Base-by-base conservation (phyloP, 2,888 invertebrate genomes). In the Drosophila paranaensis region DNA sequence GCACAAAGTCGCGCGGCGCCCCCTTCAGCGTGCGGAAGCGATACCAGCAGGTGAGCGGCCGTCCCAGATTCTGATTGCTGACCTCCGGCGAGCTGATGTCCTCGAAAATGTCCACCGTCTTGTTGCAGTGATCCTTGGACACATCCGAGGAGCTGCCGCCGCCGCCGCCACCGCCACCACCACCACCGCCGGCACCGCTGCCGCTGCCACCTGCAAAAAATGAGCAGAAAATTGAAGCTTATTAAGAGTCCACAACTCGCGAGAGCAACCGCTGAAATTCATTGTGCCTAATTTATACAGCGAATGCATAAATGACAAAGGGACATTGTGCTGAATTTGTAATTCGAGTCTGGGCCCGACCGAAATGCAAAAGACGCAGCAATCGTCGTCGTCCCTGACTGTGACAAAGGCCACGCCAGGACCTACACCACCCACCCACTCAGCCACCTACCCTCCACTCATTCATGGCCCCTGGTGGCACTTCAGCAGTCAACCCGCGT, bases 51-150 rank as follows among this genome's bases (percentile, higher is more conserved):
- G 97, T 97, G 92, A 98, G 94, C 5, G 97, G 97, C 81, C 96
- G 95, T 8, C 97, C 97, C 89, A 96, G 95, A 92, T 96, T 97
- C 79, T 96, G 95, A 42, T 95, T 94, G 45, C 96, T 97, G 92
- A 98, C 96, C 79, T 97, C 96, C 35, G 98, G 98, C 76, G 97
- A 97, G 25, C 97, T 96, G 53, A 98, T 97, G 91, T 97, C 97
- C 91, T 98, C 97, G 93, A 97, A 97, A 78, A 98, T 97, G 91
- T 97, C 97, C 82, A 98, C 97, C 13, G 98, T 98, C 93, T 97
- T 97, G 93, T 98, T 98, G 93, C 98, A 98, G 91, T 97, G 97
- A 93, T 97, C 97, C 86, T 96, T 95, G 92, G 86, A 82, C 58
- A 90, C 81, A 79, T 93, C 93, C 75, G 90, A 82, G 10, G 91